Percentiles rank a stretch among this genome's conserved stretches.
Evolutionary conservation across 2,888 invertebrate genomes (phyloP).

Genomic region (Metalampra italica): DNA sequence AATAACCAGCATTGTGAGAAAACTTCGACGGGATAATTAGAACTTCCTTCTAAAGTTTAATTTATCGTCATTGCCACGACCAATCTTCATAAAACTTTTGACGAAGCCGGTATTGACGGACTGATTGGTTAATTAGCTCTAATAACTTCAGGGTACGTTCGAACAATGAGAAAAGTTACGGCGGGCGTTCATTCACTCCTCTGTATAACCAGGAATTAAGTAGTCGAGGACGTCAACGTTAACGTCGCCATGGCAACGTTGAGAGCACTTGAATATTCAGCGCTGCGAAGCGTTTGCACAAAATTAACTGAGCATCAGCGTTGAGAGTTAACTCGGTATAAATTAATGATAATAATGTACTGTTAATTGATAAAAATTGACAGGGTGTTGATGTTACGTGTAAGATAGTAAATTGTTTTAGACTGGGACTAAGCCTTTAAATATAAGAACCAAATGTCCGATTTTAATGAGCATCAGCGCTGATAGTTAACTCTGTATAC

Average conservation of each 20-base stretch:
- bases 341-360: slow-evolving; percentile 5
- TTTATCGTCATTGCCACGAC: too few species aligned
- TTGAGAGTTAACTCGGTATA: slow-evolving; percentile 15
- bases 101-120: too few species aligned
- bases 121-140: too few species aligned
- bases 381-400: too few species aligned
- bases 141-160: too few species aligned
- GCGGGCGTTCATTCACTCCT: background rate
- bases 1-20: too few species aligned
- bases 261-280: slow-evolving; percentile 23
- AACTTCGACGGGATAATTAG: too few species aligned
- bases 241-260: slow-evolving; percentile 19
- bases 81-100: too few species aligned
- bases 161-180: too few species aligned
- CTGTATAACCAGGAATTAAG: background rate
- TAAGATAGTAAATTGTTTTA: too few species aligned
- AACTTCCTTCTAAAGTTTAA: background rate
- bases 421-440: too few species aligned
- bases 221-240: slow-evolving; percentile 10
- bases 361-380: slow-evolving; percentile 1
- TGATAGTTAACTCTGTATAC: slow-evolving; percentile 15
- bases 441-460: too few species aligned
- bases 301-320: slow-evolving; percentile 20
- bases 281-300: slow-evolving; percentile 12
- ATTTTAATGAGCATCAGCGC: slow-evolving; percentile 16